Evolutionary conservation across 2,113 vertebrate genomes (phyloP).

Genomic region (Neolamprologus fasciatus): DNA sequence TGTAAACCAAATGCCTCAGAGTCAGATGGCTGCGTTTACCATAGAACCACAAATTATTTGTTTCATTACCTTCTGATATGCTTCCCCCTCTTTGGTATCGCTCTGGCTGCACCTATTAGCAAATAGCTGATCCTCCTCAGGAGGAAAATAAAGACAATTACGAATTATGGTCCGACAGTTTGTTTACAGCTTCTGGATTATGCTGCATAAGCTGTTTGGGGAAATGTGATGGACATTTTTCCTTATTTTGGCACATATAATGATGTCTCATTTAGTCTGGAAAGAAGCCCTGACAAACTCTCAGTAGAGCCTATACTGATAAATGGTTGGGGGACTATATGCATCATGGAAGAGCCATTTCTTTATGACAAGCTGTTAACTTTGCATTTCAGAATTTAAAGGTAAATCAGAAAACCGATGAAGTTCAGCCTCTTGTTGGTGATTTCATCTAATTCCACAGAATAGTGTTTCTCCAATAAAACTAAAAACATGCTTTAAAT

Average conservation of each 20-base stretch:
- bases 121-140: background rate
- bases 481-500: background rate
- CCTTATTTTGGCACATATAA: background rate
- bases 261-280: background rate
- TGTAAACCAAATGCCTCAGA: background rate
- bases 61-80: background rate
- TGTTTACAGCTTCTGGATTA: background rate
- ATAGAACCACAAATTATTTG: background rate
- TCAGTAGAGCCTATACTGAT: background rate
- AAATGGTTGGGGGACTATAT: background rate
- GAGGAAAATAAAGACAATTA: constrained; percentile 21
- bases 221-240: background rate
- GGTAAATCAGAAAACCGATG: background rate
- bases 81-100: background rate
- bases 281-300: background rate
- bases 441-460: background rate
- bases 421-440: background rate
- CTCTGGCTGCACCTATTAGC: background rate
- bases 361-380: background rate
- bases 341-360: background rate
- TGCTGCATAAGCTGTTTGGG: background rate
- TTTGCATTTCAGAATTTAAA: background rate
- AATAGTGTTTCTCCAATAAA: background rate
- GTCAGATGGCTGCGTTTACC: background rate
- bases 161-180: background rate